These are phyloP conservation scores for Boloria euphrosyne DNA, from an alignment of 2,888 invertebrate species.

Conservation along the genomic window DNA sequence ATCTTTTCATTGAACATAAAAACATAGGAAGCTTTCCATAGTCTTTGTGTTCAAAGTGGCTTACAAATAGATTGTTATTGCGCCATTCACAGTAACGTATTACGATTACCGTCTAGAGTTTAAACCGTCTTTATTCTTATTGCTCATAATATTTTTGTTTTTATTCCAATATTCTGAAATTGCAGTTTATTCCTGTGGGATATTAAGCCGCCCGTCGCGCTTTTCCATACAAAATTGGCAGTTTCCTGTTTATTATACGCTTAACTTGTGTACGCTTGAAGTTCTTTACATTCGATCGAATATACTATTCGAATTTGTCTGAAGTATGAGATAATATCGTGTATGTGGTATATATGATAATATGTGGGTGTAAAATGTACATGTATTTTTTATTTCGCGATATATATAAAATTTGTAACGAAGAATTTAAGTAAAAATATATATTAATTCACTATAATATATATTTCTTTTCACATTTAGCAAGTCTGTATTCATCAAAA, in stretches of 20 bases:
- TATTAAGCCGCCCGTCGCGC: slow-evolving; percentile 68
- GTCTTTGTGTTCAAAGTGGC: slow-evolving; percentile 47
- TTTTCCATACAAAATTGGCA: slow-evolving; percentile 58
- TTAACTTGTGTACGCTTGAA: slow-evolving; percentile 38
- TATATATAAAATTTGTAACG: neutral
- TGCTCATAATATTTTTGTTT: slow-evolving; percentile 68
- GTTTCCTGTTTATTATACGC: slow-evolving; percentile 66
- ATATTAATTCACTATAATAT: no score
- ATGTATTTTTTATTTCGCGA: neutral
- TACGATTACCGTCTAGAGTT: slow-evolving; percentile 57
- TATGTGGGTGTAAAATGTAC: slow-evolving; percentile 34
- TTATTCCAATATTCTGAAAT: slow-evolving; percentile 68
- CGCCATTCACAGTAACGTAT: slow-evolving; percentile 57
- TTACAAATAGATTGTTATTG: slow-evolving; percentile 55
- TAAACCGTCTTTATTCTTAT: slow-evolving; percentile 57
- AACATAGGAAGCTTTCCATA: slow-evolving; percentile 41
- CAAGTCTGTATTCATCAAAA: no score
- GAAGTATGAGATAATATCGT: neutral
- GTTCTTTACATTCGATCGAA: slow-evolving; percentile 19
- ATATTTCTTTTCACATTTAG: no score
- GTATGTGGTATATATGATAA: no score
- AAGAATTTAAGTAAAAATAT: no score
- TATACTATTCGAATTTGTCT: neutral
- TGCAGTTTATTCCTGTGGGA: slow-evolving; percentile 73
- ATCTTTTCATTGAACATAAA: neutral